These are phyloP conservation scores for Eupithecia vulgata DNA, from an alignment of 2,888 invertebrate genomes.

Conservation along the genomic window DNA sequence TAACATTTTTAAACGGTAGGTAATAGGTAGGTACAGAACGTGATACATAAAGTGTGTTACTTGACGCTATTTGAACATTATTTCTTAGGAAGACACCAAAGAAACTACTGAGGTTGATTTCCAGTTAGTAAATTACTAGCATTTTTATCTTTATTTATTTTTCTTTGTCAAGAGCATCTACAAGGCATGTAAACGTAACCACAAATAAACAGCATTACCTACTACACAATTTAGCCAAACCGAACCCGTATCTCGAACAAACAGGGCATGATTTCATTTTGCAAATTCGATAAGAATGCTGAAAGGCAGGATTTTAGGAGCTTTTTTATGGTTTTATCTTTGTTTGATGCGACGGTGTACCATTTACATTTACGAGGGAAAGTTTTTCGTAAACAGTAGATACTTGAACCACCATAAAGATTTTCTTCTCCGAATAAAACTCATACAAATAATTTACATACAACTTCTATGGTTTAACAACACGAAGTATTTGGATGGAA, in stretches of 20 bases:
- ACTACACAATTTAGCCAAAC: background rate
- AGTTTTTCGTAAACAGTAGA: background rate
- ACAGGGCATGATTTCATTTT: background rate
- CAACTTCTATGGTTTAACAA: background rate
- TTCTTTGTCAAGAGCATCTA: background rate
- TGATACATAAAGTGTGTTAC: too few relatives aligned
- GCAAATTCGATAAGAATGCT: constrained; percentile 3
- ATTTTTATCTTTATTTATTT: background rate
- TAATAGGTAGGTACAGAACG: too few relatives aligned
- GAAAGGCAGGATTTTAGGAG: constrained; percentile 8
- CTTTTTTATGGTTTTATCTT: constrained; percentile 6
- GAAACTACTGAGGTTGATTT: background rate
- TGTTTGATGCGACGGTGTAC: constrained; percentile 4
- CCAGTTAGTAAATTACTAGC: background rate
- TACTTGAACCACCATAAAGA: background rate
- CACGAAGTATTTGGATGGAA: too few relatives aligned
- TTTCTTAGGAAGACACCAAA: too few relatives aligned
- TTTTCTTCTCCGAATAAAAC: background rate
- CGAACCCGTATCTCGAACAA: background rate
- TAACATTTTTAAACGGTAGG: too few relatives aligned
- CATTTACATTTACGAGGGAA: background rate
- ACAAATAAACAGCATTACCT: background rate
- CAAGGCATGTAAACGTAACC: background rate
- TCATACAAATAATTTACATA: background rate
- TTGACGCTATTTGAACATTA: too few relatives aligned